Conservation (phyloP, 2,888 invertebrate genomes). For the Iphiclides podalirius region DNA sequence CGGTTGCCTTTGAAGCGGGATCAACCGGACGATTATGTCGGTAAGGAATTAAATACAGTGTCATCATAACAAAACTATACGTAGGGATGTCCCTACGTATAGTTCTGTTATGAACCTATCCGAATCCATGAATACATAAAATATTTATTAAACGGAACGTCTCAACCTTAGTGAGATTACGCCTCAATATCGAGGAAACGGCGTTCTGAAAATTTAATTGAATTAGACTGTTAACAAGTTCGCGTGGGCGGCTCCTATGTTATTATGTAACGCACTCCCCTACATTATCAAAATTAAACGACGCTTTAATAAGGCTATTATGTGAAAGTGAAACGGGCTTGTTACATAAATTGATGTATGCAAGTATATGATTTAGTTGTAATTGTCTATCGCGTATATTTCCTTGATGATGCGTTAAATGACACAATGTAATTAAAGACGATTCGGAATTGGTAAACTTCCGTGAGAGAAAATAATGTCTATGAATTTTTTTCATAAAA, state of each 20-base stretch:
- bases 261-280: slow-evolving; percentile 12
- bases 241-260: slow-evolving; percentile 7
- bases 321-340: no score
- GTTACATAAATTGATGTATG: no score
- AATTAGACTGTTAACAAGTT: slow-evolving; percentile 22
- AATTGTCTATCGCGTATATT: no score
- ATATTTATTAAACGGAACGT: slow-evolving; percentile 11
- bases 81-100: background rate
- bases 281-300: slow-evolving; percentile 12
- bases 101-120: background rate
- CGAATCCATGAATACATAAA: slow-evolving; percentile 11
- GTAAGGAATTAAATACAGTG: background rate
- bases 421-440: no score
- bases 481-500: no score
- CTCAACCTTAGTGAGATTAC: slow-evolving; percentile 12
- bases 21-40: background rate
- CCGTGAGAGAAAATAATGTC: no score
- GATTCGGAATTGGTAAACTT: no score
- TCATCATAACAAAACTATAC: background rate
- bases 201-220: slow-evolving; percentile 26
- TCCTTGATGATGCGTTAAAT: no score
- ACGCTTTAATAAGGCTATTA: background rate
- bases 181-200: slow-evolving; percentile 12
- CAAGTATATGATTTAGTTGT: no score
- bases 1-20: no score